A percentile compares a stretch with the other conserved stretches of the same genome.
These are phyloP conservation scores for Euborellia annulipes DNA, from an alignment of 1,140 invertebrate genomes.

Conservation along the genomic window DNA sequence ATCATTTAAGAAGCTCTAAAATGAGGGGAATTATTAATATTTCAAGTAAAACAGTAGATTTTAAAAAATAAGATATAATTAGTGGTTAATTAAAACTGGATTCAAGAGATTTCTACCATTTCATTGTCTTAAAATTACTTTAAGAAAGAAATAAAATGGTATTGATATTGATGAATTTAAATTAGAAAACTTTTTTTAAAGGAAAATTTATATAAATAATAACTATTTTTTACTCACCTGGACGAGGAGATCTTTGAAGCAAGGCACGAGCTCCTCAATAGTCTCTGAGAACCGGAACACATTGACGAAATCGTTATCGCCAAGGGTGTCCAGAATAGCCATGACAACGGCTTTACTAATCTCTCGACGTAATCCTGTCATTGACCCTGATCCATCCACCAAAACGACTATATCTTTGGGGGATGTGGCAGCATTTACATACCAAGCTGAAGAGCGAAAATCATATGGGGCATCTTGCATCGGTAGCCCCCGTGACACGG, in stretches of 20 bases:
- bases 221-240: slow-evolving; percentile 38
- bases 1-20: too few species aligned
- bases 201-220: too few species aligned
- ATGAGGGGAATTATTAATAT: too few species aligned
- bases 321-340: slow-evolving; percentile 84
- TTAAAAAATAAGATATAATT: too few species aligned
- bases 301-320: slow-evolving; percentile 93
- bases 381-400: slow-evolving; percentile 76
- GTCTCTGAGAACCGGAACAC: slow-evolving; percentile 68
- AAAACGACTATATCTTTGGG: slow-evolving; percentile 93
- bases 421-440: slow-evolving; percentile 87
- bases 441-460: slow-evolving; percentile 78
- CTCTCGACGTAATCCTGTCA: slow-evolving; percentile 67
- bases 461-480: slow-evolving; percentile 56
- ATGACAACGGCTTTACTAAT: slow-evolving; percentile 73
- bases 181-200: too few species aligned
- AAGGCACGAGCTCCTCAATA: slow-evolving; percentile 60
- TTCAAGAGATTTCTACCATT: too few species aligned
- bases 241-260: slow-evolving; percentile 75
- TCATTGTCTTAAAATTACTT: too few species aligned
- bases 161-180: too few species aligned
- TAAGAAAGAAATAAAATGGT: too few species aligned
- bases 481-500: slow-evolving; percentile 33
- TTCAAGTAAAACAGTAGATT: too few species aligned
- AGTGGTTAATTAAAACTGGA: too few species aligned